phyloP scores from a whole-genome alignment of 1,140 invertebrate genomes.

The Steinernema khuongi region DNA sequence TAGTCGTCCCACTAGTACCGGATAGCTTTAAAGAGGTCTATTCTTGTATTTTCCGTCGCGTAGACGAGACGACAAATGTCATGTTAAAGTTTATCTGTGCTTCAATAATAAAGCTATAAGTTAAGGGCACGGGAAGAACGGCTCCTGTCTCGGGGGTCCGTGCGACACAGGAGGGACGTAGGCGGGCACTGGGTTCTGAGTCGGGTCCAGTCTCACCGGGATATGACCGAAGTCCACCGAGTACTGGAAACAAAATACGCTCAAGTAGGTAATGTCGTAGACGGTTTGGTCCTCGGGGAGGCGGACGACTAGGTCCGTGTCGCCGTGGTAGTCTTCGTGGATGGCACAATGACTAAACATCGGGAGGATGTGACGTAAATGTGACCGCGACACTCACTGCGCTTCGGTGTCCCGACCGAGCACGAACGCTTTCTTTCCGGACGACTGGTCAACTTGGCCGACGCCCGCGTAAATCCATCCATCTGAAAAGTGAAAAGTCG shows the following conservation, averaged over 20 bases:
- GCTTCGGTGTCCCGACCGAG: constrained; percentile 27
- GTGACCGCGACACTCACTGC: constrained; percentile 16
- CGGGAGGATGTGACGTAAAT: not conserved
- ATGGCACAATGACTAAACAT: constrained; percentile 40
- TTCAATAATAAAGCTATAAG: constrained; percentile 2
- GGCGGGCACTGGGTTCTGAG: not conserved
- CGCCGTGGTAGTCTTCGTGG: constrained; percentile 39
- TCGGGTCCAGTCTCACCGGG: constrained; percentile 19
- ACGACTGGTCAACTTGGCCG: constrained; percentile 38
- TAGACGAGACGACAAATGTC: not conserved
- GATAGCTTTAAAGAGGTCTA: not conserved
- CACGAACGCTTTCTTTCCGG: constrained; percentile 45
- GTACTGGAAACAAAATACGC: constrained; percentile 45
- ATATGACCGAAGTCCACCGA: constrained; percentile 47
- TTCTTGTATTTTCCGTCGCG: not conserved
- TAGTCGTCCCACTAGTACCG: not conserved
- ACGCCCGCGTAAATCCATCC: constrained; percentile 47
- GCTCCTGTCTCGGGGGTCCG: not conserved
- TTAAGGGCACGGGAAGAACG: constrained; percentile 7
- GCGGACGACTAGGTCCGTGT: constrained; percentile 37
- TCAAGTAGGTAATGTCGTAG: constrained; percentile 45
- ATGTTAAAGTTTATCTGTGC: not conserved
- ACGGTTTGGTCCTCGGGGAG: constrained; percentile 37
- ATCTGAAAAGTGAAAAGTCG: constrained; percentile 28
- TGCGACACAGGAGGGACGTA: not conserved